Evolutionary conservation across 2,113 vertebrate species (phyloP), one percentile per base, ranked within the genome.

Genomic region (Lagenorhynchus albirostris): DNA sequence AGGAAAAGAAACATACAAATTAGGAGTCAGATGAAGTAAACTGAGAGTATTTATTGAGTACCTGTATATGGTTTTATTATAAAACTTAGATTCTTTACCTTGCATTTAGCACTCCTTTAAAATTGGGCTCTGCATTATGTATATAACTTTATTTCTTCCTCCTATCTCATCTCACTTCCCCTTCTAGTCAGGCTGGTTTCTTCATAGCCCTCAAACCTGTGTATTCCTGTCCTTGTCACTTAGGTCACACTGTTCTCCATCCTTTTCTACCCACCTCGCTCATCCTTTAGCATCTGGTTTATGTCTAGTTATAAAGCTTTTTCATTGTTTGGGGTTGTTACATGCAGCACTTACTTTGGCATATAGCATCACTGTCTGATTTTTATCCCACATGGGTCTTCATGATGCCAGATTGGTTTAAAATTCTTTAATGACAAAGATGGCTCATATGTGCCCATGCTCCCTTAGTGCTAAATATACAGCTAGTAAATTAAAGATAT

Each of bases 321-420:
- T 80, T 90, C 14, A 65, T 90, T 31, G 3, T 89, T 95, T 26
- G 53, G 31, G 53, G n/a, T 36, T 36, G 8, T 85, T 94, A 55
- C 8, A 18, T 87, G n/a, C n/a, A 96, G 41, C 44, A 76, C 25
- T 25, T 83, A 53, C 70, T 92, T 89, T 95, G 80, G 67, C 87
- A 80, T 73, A 41, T 62, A 74, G 38, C 38, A n/a, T 74, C 25
- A 74, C 41, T 74, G 3, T 67, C 68, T 60, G 38, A 76, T 73
- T 97, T 97, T 88, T 89, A 88, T 80, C 21, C 88, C 47, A 25
- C 33, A 10, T 55, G 71, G 84, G 21, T 90, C 21, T 74, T 94
- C 38, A 8, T 77, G 15, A 87, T 96, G 55, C 82, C 70, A 63
- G 15, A 38, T 85, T 91, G 76, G 41, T 92, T 84, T 93, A 65